Evolutionary conservation across 2,113 vertebrate species (phyloP), one percentile per base, ranked within the genome.

Genomic region (Ammodytes marinus): DNA sequence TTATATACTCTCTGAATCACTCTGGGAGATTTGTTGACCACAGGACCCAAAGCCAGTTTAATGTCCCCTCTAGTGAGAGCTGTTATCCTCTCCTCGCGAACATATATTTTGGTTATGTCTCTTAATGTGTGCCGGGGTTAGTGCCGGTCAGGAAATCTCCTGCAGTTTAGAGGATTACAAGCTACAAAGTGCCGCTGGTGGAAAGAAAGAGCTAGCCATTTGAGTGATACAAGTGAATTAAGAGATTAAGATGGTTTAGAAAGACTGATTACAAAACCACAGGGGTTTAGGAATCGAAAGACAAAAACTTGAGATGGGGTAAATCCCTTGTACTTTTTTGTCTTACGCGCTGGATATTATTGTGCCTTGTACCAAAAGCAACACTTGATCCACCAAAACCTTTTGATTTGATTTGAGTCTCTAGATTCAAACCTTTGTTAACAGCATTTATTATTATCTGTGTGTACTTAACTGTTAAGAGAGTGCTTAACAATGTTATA

Each of bases 191-290:
- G 95, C 91, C 88, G 82, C 83, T 89, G 90, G 93, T 93, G 93
- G 85, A 93, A 90, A 88, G 90, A 89, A 90, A 93, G 85, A 93
- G 85, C 86, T 82, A 87, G 92, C 91, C 93, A 93, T 91, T 91
- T 85, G 89, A 93, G 91, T 92, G 87, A 92, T 95, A 93, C 94
- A 94, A 95, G 95, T 96, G 95, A 95, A 96, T 93, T 94, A 95
- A 95, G 91, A 96, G 95, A 94, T 96, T 96, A 96, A 94, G 92
- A 95, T 93, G 95, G 91, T 96, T 95, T 95, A 94, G 90, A 91
- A 94, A 93, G 95, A 94, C 92, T 94, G 93, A 95, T 95, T 95
- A 95, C 93, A 94, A 95, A 93, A 94, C 92, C 91, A 91, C 80
- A 85, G 95, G 93, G 95, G 92, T 91, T 96, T 93, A 88, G 86